phyloP scores from a whole-genome alignment of 2,797 vertebrate species.

The Perodicticus potto region DNA sequence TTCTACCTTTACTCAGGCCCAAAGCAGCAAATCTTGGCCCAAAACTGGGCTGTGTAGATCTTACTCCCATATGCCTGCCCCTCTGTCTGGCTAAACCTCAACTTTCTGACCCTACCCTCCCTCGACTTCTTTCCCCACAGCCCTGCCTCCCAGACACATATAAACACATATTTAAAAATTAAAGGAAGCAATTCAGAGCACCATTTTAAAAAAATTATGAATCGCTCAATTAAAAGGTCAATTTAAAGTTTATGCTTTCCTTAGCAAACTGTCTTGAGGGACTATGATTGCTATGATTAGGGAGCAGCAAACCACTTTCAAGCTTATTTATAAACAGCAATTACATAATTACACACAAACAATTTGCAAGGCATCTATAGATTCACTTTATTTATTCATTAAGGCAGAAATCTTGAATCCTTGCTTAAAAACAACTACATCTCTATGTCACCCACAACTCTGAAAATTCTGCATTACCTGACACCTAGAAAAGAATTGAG shows the following conservation, averaged over 20 bases:
- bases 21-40: too few relatives aligned
- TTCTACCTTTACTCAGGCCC: not conserved
- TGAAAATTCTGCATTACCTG: not conserved
- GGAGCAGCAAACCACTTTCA: not conserved
- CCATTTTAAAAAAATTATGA: slow-evolving; percentile 17
- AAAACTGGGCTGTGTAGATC: not conserved
- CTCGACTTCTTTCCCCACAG: not conserved
- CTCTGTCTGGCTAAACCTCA: not conserved
- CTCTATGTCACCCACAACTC: not conserved
- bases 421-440: not conserved
- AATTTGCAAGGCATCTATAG: not conserved
- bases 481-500: not conserved
- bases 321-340: slow-evolving; percentile 44
- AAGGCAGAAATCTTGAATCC: not conserved
- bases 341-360: not conserved
- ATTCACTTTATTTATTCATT: slow-evolving; percentile 11
- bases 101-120: not conserved
- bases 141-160: not conserved
- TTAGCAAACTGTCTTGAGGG: not conserved
- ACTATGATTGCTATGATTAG: not conserved
- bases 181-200: slow-evolving; percentile 43
- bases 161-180: slow-evolving; percentile 43
- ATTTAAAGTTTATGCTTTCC: slow-evolving; percentile 43
- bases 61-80: not conserved
- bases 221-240: slow-evolving; percentile 52